Base-by-base conservation (phyloP, 2,113 vertebrate species). In the Tachysurus vachellii region DNA sequence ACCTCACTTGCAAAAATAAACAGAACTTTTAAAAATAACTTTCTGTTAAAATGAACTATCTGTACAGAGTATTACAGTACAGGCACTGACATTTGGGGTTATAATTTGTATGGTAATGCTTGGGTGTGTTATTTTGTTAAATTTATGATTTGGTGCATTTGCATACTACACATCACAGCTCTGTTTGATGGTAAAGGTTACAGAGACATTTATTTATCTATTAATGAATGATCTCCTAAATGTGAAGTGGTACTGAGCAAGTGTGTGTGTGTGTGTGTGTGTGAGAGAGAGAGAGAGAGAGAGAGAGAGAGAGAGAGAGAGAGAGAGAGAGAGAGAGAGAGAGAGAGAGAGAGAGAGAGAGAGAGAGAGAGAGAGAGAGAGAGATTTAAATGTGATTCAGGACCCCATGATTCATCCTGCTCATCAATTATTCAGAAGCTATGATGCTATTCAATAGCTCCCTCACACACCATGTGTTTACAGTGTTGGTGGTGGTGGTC, bases 401-500 rank as follows among this genome's bases (percentile, higher is more conserved):
- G 77, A 89, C 81, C 68, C 71, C 71, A 89, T 89, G 87, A 91
- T 88, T 86, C 88, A 83, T 75, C 92, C 82, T 66, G 57, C 81
- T 82, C 90, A 94, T 95, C 87, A 91, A 95, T 94, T 90, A 94
- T 95, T 95, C 89, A 95, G 88, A 53, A 89, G 88, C 88, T 91
- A 91, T 91, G 76, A 42, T 82, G 80, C 77, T 85, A 85, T 80
- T 80, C 82, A 88, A 79, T 79, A 80, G 87, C 85, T 85, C 82
- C 82, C 68, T 85, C 81, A 75, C 75, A 59, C 87, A 53, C 81
- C 66, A 26, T 86, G 82, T 50, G 73, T 70, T 82, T 56, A 80
- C 82, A 85, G 83, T 42, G 57, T 70, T 26, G 77, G 66, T 86
- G 75, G 42, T 54, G 59, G 28, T 50, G 26, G 28, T 80, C 47